Conservation (phyloP, 2,113 vertebrate species). For the Sus scrofa region T2T-Sscrofa CM000826.6:119095501-119096000, state of each 20-base stretch:
- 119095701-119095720: not conserved
- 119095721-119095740: not conserved
- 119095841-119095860: not conserved
- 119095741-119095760: not conserved
- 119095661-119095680: too few relatives aligned
- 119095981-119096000: not conserved
- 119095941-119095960: not conserved
- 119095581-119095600: not conserved
- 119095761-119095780: not conserved
- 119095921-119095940: not conserved
- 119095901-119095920: not conserved
- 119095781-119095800: not conserved
- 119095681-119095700: not conserved
- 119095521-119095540: not conserved
- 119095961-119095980: not conserved
- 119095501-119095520: not conserved
- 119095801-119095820: not conserved
- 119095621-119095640: not conserved
- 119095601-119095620: not conserved
- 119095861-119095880: not conserved
- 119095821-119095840: slow-evolving; percentile 25
- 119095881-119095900: not conserved
- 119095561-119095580: not conserved
- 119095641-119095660: not conserved
- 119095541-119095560: not conserved